A percentile compares a stretch with the other conserved stretches of the same genome.
Conservation (phyloP, 2,797 vertebrate genomes). For the Erithacus rubecula region DNA sequence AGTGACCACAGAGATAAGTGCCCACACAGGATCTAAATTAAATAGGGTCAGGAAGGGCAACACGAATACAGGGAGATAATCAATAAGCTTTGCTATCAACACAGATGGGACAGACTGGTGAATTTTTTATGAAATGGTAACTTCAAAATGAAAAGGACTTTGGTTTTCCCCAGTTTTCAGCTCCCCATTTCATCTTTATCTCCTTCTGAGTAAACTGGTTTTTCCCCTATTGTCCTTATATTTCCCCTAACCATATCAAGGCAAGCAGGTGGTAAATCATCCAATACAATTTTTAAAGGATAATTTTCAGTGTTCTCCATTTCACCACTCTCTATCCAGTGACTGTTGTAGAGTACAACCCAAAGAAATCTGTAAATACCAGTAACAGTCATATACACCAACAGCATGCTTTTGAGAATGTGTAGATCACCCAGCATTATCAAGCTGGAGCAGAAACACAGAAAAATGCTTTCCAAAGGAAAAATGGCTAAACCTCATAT, state of each 20-base stretch:
- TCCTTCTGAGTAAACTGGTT: neutral
- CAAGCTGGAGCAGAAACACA: neutral
- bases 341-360: neutral
- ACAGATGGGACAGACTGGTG: neutral
- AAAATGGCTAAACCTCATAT: neutral
- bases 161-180: neutral
- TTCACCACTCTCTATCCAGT: neutral
- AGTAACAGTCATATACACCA: neutral
- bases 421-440: neutral
- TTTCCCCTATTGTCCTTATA: neutral
- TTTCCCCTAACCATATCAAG: neutral
- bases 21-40: conserved; percentile 35
- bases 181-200: neutral
- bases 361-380: neutral
- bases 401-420: neutral
- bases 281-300: neutral
- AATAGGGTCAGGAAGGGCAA: conserved; percentile 27
- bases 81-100: conserved; percentile 4
- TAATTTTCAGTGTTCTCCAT: neutral
- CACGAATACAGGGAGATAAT: conserved; percentile 21
- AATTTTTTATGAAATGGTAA: neutral
- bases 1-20: conserved; percentile 34
- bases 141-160: neutral
- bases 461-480: neutral
- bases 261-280: neutral